Percentiles rank a stretch among this genome's conserved stretches.
Conservation (phyloP, 1,140 invertebrate genomes). For the Atopsyche davidsoni region DNA sequence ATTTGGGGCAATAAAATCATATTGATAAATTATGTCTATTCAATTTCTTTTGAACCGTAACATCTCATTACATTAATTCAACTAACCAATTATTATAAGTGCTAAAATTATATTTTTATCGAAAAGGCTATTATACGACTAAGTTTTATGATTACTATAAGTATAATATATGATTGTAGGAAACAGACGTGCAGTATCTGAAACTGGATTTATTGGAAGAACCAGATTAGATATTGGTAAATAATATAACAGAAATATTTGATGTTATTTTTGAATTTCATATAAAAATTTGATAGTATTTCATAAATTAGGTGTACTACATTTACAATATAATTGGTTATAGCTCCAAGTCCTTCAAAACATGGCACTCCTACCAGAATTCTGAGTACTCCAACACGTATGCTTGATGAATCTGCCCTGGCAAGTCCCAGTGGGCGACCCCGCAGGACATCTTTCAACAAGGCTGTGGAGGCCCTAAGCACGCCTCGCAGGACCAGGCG, state of each 20-base stretch:
- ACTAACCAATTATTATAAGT: too few species aligned
- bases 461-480: slow-evolving; percentile 40
- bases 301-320: too few species aligned
- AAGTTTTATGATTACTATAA: neutral
- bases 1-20: too few species aligned
- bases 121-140: too few species aligned
- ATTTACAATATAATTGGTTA: neutral
- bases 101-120: too few species aligned
- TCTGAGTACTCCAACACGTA: neutral
- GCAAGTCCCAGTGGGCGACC: slow-evolving; percentile 30
- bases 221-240: too few species aligned
- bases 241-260: neutral
- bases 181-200: neutral
- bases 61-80: too few species aligned
- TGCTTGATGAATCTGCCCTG: slow-evolving; percentile 11
- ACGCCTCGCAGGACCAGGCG: slow-evolving; percentile 37
- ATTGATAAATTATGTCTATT: too few species aligned
- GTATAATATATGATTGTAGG: neutral
- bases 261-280: too few species aligned
- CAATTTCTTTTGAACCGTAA: too few species aligned
- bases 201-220: slow-evolving; percentile 8
- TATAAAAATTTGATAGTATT: too few species aligned
- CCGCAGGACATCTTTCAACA: slow-evolving; percentile 41
- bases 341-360: slow-evolving; percentile 9
- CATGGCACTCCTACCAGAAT: neutral